Base-by-base conservation (phyloP, 2,113 vertebrate genomes). In the Antigone vipio region DNA sequence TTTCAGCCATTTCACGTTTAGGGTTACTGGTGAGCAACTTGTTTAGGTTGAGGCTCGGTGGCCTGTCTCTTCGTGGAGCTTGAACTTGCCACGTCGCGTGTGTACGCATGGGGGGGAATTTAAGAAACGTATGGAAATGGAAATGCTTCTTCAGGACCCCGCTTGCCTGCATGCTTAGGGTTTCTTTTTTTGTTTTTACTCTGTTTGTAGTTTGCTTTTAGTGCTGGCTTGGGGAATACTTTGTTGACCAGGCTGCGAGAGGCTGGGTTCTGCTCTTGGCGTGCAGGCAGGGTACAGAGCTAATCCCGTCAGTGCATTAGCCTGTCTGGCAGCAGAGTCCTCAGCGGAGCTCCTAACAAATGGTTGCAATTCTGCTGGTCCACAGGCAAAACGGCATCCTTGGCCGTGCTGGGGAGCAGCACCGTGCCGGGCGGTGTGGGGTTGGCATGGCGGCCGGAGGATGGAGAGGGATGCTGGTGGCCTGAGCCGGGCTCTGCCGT, bases 91-190 rank as follows among this genome's bases (percentile, higher is more conserved):
- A 6, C 52, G 8, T 35, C 24, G 0, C 0, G 1, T 6, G 0
- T 0, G 0, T 7, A 3, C 1, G 2, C 0, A 0, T 16, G 20
- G 34, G 0, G 1, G 47, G 59, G 30, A 67, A 13, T 5, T 27
- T 2, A 9, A 58, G 30, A n/a, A 9, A 5, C 0, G 19, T 0
- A 0, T 30, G 44, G 53, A 68, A 76, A 72, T 9, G 78, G 56
- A 42, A 12, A 42, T 59, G 32, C 27, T 86, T 18, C 63, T 58
- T 45, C 29, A 10, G 50, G 16, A 18, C 20, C 19, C 16, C 30
- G 26, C 23, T 23, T 29, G 8, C 12, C 56, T n/a, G 44, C 1
- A 0, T 4, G 15, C 21, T 38, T n/a, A 50, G 20, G 32, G 10
- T 49, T 77, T 35, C 11, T 22, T 75, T 11, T 50, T 50, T 30